Evolutionary conservation across 2,888 invertebrate species (phyloP).

Genomic region (Eucriotettix oculatus): DNA sequence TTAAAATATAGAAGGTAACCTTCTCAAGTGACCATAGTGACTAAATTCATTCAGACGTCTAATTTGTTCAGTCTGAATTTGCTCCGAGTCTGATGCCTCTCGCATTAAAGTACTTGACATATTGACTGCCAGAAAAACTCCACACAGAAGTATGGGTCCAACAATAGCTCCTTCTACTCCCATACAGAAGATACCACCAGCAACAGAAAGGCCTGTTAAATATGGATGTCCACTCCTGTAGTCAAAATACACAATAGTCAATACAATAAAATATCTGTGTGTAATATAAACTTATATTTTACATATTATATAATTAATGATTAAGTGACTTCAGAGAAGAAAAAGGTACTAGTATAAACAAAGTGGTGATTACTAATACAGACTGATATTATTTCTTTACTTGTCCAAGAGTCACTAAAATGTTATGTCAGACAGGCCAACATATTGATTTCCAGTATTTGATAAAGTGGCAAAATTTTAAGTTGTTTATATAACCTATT

Average conservation of each 20-base stretch:
- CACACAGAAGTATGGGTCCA: constrained; percentile 87
- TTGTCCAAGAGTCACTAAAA: too few relatives aligned
- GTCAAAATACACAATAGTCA: constrained; percentile 10
- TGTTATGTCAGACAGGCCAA: too few relatives aligned
- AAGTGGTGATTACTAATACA: too few relatives aligned
- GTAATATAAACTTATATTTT: too few relatives aligned
- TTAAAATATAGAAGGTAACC: not conserved
- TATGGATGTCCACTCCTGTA: constrained; percentile 86
- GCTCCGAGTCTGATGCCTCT: not conserved
- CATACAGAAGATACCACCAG: constrained; percentile 93
- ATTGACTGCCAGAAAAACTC: constrained; percentile 83
- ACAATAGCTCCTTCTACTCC: constrained; percentile 95
- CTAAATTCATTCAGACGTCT: not conserved
- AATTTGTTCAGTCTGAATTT: not conserved
- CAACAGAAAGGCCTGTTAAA: constrained; percentile 89
- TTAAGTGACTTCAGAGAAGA: too few relatives aligned
- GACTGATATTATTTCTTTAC: too few relatives aligned
- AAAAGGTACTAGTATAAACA: too few relatives aligned
- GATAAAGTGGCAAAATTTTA: too few relatives aligned
- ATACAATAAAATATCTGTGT: too few relatives aligned
- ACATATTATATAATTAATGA: too few relatives aligned
- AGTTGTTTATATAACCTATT: too few relatives aligned
- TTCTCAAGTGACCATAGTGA: not conserved
- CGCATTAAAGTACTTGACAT: constrained; percentile 31
- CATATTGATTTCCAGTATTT: too few relatives aligned